Base-by-base conservation (phyloP, 2,888 invertebrate genomes). In the Matsumyia berberina region DNA sequence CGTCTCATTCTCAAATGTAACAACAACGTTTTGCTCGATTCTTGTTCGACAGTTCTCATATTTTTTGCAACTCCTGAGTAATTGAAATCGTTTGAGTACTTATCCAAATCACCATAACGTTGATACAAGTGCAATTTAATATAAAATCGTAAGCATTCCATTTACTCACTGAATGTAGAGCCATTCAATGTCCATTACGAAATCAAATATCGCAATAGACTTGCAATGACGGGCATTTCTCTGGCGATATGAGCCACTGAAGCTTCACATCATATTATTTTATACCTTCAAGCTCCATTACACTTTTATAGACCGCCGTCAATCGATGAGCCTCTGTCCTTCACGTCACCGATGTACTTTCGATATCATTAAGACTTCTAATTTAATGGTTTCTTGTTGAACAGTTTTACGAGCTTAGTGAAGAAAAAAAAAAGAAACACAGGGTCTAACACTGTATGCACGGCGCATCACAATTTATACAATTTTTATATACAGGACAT, bases 361-460 rank as follows among this genome's bases (percentile, higher is more conserved):
- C 70, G 62, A 72, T 76, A 49, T 70, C 81, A 70, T 72, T 70
- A 69, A 57, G 64, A 51, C 29, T 37, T 60, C 17, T 60, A 60
- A 81, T 81, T 81, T 82, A 46, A 82, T 57, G 70, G 44, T 66
- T 77, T 82, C 53, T 72, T 78, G 72, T 67, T 60, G 60, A 72
- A 55, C 82, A 67, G 46, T 72, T 78, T 82, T 60, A 82, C 53
- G 72, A 72, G 15, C 39, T 7, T 62, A 67, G 58, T 58, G 64
- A 33, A 44, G 46, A n/a, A 6, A 24, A 6, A 55, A 44, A 44
- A 58, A 42, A 39, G 8, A 7, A 55, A 31, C 11, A 46, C 33
- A 29, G n/a, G 46, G 19, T 46, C n/a, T 1, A 33, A 42, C 42
- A 42, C 29, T 31, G n/a, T 19, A 58, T 46, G 37, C 49, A 51